Evolutionary conservation across 1,140 invertebrate species (phyloP), one percentile per base, ranked within the genome.

Genomic region (Drosophila mojavensis): DNA sequence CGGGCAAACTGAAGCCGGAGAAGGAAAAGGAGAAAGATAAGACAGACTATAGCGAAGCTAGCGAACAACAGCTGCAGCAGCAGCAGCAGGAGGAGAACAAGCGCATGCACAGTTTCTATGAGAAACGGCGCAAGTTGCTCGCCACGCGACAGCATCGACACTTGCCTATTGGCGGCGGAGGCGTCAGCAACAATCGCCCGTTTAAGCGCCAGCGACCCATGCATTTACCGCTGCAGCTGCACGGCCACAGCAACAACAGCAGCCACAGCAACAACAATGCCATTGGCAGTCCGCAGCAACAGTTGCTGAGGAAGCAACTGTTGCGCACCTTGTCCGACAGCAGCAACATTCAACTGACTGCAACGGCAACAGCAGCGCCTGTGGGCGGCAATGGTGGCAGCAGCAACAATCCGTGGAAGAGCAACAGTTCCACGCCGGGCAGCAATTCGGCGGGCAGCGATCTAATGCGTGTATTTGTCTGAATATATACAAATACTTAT

Each of bases 381-480:
- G 24, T 51, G 9, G 28, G 45, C 50, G 69, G 30, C 41, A 73
- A 59, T 24, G 63, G 36, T n/a, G 48, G 58, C 33, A 61, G 47
- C 61, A 68, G 53, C 59, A 76, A 20, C 28, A 90, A 77, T 78
- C 66, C 76, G n/a, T 86, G 86, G 81, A 90, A 90, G 76, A 81
- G 76, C 54, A 75, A 67, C 56, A 80, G 64, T 20, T 86, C 81
- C 20, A 77, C 75, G 41, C 79, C 86, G 20, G 74, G 84, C 33
- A 70, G 70, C 36, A 81, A 55, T 50, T 73, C 80, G 17, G 53
- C 76, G 54, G 68, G 79, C 66, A 75, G 73, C 75, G 86, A 90
- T 81, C 58, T 90, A 51, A 90, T 90, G 86, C 86, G 86, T 50
- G 86, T 90, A 53, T 86, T 90, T 58, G 86, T 90, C 63, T 90